phyloP scores from a whole-genome alignment of 64 coral and sea anemone genomes.

The Pachyseris speciosa region DNA sequence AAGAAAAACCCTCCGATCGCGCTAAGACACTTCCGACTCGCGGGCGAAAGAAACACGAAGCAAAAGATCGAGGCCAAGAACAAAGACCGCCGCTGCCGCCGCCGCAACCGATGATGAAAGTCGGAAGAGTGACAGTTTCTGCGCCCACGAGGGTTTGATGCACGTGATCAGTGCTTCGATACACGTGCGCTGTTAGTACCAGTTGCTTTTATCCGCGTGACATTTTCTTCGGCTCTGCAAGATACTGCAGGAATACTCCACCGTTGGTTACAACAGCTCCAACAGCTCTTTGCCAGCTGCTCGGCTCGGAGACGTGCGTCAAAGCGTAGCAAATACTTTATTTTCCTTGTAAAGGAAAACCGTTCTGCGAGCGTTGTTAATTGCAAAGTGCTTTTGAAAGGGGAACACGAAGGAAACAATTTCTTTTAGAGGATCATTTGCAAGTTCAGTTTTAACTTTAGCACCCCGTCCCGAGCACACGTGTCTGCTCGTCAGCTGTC shows the following conservation, averaged over 20 bases:
- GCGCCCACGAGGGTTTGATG: constrained; percentile 55
- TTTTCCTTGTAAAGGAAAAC: too few relatives aligned
- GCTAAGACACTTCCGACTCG: constrained; percentile 23
- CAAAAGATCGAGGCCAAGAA: background rate
- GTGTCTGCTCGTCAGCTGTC: too few relatives aligned
- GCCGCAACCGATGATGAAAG: constrained; percentile 16
- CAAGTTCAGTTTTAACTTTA: too few relatives aligned
- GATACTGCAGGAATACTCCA: background rate
- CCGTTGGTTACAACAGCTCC: too few relatives aligned
- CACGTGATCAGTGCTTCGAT: background rate
- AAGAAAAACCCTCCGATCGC: constrained; percentile 7
- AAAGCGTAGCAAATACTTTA: too few relatives aligned
- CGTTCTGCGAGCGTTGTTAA: too few relatives aligned
- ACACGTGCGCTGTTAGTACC: background rate
- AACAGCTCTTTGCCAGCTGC: too few relatives aligned
- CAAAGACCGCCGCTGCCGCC: background rate
- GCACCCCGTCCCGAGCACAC: too few relatives aligned
- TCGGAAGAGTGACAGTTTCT: constrained; percentile 66
- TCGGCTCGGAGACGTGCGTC: too few relatives aligned
- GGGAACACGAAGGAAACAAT: too few relatives aligned
- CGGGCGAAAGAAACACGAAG: constrained; percentile 28
- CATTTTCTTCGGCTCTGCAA: background rate
- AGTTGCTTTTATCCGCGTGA: background rate
- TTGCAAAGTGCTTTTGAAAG: too few relatives aligned
- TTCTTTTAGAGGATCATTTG: too few relatives aligned